phyloP scores from a whole-genome alignment of 2,113 vertebrate species.

The Anser cygnoides region DNA sequence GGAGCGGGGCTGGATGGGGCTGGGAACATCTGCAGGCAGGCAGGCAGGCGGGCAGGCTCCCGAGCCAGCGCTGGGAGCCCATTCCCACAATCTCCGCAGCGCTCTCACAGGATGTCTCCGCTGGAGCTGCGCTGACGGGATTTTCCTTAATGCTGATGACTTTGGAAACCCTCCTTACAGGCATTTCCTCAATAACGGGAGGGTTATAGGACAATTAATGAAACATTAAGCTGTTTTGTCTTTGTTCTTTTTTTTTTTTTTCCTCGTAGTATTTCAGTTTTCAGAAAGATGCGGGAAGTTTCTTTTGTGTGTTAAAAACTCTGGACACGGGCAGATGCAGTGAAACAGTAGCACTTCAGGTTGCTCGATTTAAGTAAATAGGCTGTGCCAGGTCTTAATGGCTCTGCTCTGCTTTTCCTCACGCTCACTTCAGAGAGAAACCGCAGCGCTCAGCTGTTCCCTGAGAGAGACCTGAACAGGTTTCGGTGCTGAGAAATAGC shows the following conservation, averaged over 20 bases:
- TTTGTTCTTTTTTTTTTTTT: too few relatives aligned
- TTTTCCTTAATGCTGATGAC: slow-evolving; percentile 65
- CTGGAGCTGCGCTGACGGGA: slow-evolving; percentile 40
- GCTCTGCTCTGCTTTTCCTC: slow-evolving; percentile 12
- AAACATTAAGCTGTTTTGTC: not conserved
- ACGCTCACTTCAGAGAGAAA: not conserved
- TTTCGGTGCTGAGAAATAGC: not conserved
- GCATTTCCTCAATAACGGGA: slow-evolving; percentile 57
- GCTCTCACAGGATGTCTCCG: slow-evolving; percentile 7
- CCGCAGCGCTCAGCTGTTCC: not conserved
- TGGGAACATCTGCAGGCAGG: slow-evolving; percentile 35
- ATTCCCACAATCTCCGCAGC: slow-evolving; percentile 29
- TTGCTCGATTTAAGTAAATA: not conserved
- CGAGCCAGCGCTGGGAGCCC: not conserved
- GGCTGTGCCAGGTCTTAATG: not conserved
- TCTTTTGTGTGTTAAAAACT: not conserved
- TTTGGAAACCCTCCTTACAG: slow-evolving; percentile 54
- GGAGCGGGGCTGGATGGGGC: not conserved
- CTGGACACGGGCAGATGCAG: not conserved
- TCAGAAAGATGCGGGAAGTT: not conserved
- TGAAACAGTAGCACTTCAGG: not conserved
- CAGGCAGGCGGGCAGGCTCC: not conserved
- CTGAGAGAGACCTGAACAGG: not conserved
- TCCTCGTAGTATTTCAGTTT: not conserved
- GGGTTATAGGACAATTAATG: slow-evolving; percentile 53